Base-by-base conservation (phyloP, 2,888 invertebrate genomes). In the Entomobrya proxima region DNA sequence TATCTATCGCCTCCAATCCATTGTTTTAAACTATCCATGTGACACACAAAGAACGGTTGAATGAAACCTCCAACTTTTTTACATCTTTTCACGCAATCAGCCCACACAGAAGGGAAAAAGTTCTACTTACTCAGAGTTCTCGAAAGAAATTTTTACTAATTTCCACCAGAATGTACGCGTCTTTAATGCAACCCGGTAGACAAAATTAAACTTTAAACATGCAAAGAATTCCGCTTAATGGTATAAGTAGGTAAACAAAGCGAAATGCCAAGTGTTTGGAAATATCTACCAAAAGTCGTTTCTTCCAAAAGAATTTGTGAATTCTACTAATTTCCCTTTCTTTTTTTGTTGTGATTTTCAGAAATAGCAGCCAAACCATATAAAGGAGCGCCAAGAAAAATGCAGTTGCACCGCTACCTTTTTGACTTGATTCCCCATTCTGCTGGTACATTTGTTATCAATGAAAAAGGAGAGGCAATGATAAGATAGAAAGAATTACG, bases 1-100 rank as follows among this genome's bases (percentile, higher is more conserved):
- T 78, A 76, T 78, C 78, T 78, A n/a, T 64, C 64, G 44, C 55
- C 40, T 78, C 61, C 40, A 64, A 78, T 61, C 40, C 27, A 44
- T 78, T 64, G 61, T 78, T 21, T 27, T 64, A 44, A 61, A 61
- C 47, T 64, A 64, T 47, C 44, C 78, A 40, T 78, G 69, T 44
- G 61, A 61, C 78, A 61, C 32, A 47, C 13, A 44, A 61, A 64
- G 15, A 44, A 64, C 11, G 47, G 61, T n/a, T 78, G 78, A 64
- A 40, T 78, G 61, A 78, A 37, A 69, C 44, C 69, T 44, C 21
- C 69, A 40, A 15, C 9, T 24, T 44, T 69, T 44, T 44, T 32
- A 27, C 18, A 13, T 32, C 15, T 40, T 40, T 40, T 15, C 15
- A 30, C 30, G 61, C 61, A 61, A 32, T 27, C 15, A 15, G 44